phyloP scores from a whole-genome alignment of 1,140 invertebrate species.

The Ostrea denselamellosa region DNA sequence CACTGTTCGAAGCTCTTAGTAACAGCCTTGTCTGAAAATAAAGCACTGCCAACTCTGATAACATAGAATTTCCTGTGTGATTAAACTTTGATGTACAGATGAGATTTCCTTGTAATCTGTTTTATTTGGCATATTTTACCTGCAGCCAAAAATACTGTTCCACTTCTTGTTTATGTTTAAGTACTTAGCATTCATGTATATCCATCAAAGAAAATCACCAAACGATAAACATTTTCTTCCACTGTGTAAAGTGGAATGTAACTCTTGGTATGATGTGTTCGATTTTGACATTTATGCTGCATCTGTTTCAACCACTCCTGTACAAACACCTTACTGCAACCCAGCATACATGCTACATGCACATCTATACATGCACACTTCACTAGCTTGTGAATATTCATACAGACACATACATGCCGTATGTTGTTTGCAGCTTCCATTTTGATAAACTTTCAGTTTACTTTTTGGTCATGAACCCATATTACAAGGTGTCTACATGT shows the following conservation, averaged over 20 bases:
- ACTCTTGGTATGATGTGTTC: background rate
- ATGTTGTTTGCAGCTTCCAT: no score
- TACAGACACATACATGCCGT: no score
- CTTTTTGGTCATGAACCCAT: no score
- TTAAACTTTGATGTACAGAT: constrained; percentile 32
- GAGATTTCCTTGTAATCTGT: constrained; percentile 16
- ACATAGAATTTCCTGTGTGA: constrained; percentile 33
- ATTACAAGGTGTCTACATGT: no score
- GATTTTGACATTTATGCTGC: background rate
- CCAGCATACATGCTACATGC: no score
- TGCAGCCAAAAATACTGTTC: constrained; percentile 15
- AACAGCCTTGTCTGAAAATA: constrained; percentile 9
- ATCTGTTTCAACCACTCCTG: background rate
- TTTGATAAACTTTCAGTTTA: no score
- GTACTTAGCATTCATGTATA: background rate
- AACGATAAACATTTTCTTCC: background rate
- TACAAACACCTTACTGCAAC: background rate
- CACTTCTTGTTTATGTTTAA: constrained; percentile 15
- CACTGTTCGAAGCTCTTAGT: background rate
- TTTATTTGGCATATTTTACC: constrained; percentile 28
- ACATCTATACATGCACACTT: no score
- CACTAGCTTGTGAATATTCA: no score
- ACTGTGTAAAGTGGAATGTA: background rate
- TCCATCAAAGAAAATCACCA: background rate
- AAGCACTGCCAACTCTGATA: constrained; percentile 1